phyloP scores from a whole-genome alignment of 2,888 invertebrate genomes.

The Lepidocyrtoides sp. region DNA sequence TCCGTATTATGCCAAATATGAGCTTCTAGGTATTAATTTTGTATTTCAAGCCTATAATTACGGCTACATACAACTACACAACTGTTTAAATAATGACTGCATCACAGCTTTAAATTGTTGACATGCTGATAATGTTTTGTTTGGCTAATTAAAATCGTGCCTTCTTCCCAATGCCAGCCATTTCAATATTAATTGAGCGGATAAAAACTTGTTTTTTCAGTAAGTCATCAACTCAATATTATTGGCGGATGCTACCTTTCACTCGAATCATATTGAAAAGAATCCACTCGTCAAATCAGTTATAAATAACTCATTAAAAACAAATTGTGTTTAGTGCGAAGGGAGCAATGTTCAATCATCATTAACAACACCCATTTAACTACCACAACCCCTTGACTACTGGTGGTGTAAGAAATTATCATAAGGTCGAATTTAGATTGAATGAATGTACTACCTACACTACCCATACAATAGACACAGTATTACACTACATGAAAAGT shows the following conservation, averaged over 20 bases:
- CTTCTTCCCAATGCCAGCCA: constrained; percentile 38
- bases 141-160: constrained; percentile 47
- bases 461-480: no score
- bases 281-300: constrained; percentile 21
- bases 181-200: not conserved
- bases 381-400: not conserved
- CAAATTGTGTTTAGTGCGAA: constrained; percentile 1
- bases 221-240: not conserved
- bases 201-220: constrained; percentile 16
- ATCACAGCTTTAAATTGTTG: not conserved
- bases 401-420: not conserved
- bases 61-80: no score
- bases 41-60: no score
- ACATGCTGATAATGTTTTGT: constrained; percentile 19
- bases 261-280: not conserved
- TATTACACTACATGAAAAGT: not conserved
- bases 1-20: no score
- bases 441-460: not conserved
- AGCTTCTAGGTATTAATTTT: no score
- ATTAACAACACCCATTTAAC: constrained; percentile 58
- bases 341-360: constrained; percentile 24
- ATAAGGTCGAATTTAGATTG: constrained; percentile 6
- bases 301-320: constrained; percentile 53
- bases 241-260: constrained; percentile 40
- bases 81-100: no score